phyloP scores from a whole-genome alignment of 2,888 invertebrate genomes.

The Erebia palarica region DNA sequence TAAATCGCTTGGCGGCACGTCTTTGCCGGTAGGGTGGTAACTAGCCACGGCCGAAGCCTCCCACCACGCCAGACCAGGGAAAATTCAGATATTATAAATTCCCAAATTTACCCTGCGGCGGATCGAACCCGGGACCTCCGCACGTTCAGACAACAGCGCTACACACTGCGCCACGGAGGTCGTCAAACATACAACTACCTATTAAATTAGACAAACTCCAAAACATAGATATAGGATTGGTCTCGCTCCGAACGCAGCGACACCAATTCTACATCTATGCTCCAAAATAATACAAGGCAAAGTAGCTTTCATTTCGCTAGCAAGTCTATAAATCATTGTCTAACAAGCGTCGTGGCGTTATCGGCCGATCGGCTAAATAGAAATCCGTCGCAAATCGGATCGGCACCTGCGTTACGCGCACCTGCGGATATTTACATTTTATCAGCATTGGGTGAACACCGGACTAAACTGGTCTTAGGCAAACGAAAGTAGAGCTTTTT shows the following conservation, averaged over 20 bases:
- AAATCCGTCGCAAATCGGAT: slow-evolving; percentile 26
- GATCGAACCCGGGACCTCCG: too few species aligned
- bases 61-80: too few species aligned
- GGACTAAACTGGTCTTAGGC: neutral
- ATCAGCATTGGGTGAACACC: neutral
- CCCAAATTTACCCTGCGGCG: too few species aligned
- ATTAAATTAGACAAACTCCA: neutral
- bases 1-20: too few species aligned
- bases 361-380: slow-evolving; percentile 22
- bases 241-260: too few species aligned
- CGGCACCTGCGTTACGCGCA: slow-evolving; percentile 32
- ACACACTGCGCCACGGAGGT: too few species aligned
- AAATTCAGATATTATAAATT: too few species aligned
- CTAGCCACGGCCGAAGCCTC: too few species aligned
- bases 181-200: neutral
- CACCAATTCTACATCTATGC: too few species aligned
- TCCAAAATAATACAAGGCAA: slow-evolving; percentile 2
- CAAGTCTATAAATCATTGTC: slow-evolving; percentile 12
- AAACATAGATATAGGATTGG: too few species aligned
- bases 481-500: neutral
- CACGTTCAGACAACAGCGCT: too few species aligned
- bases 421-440: slow-evolving; percentile 29
- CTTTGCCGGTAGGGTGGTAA: too few species aligned
- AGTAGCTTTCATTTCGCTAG: slow-evolving; percentile 8
- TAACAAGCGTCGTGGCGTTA: neutral